These are phyloP conservation scores for Hemiprocne comata DNA, from an alignment of 2,113 vertebrate species.

Conservation along the genomic window DNA sequence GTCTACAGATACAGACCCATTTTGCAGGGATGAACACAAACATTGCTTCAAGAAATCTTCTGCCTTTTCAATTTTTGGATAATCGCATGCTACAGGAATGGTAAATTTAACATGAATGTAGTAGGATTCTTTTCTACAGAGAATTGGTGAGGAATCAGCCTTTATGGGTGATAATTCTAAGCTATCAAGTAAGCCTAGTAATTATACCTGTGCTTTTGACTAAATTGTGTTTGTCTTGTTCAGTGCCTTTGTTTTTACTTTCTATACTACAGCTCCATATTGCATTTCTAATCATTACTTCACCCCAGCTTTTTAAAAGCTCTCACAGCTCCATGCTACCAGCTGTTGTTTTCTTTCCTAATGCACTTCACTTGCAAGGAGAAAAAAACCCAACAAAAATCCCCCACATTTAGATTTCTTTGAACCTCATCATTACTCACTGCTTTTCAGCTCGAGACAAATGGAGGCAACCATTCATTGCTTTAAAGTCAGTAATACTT, in stretches of 20 bases:
- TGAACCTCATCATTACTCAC: conserved; percentile 31
- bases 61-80: neutral
- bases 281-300: conserved; percentile 73
- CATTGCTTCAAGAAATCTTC: neutral
- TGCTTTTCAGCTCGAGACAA: conserved; percentile 50
- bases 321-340: conserved; percentile 61
- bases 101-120: neutral
- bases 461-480: conserved; percentile 1
- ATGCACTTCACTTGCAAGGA: conserved; percentile 61
- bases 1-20: neutral
- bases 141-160: neutral
- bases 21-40: neutral
- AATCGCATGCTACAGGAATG: neutral
- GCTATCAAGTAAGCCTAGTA: conserved; percentile 5
- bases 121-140: neutral
- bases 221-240: conserved; percentile 52
- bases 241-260: conserved; percentile 22
- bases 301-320: conserved; percentile 58
- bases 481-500: neutral
- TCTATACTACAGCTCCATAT: conserved; percentile 34
- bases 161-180: conserved; percentile 10
- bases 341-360: conserved; percentile 76
- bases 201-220: conserved; percentile 27
- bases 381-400: too few relatives aligned
- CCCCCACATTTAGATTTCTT: conserved; percentile 17